Base-by-base conservation (phyloP, 2,113 vertebrate genomes). In the Sorex fumeus region DNA sequence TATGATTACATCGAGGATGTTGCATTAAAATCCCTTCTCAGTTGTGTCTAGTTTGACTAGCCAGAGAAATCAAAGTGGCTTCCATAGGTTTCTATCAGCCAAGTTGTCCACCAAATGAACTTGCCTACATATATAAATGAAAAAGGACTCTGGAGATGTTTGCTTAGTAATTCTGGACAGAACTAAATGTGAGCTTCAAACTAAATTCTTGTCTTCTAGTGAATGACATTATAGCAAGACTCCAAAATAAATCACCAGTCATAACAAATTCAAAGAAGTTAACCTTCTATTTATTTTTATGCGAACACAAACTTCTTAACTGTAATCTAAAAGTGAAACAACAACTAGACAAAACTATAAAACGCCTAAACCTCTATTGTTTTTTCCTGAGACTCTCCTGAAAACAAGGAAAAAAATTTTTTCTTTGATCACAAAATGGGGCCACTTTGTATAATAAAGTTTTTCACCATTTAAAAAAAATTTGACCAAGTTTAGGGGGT, bases 241-340 rank as follows among this genome's bases (percentile, higher is more conserved):
- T 93, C 50, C 43, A 94, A 85, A 79, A 79, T 66, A 91, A 93
- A 91, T 88, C 82, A 75, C 53, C 84, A 87, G 57, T 40, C 70
- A 83, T 62, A 95, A 94, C 75, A 95, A 93, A 87, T 50, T 89
- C 25, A 50, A 30, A 94, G 47, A 43, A 47, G 69, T 57, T 94
- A 92, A 84, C 74, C 60, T 91, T 88, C 85, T 88, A 32, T 78
- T 94, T 87, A 82, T 88, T 92, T 93, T 94, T 74, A 87, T 77
- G 9, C 78, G 87, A 93, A 64, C 36, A 62, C 25, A 62, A 67
- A 12, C 79, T 83, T 71, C 40, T 95, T 91, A 70, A 72, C 30
- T 77, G 67, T 85, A 88, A 91, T 76, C 32, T n/a, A 8, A 43
- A 87, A 86, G 82, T 30, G 64, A 94, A 81, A 78, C 89, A 92